phyloP scores from a whole-genome alignment of 2,797 vertebrate species.

The Pseudocheirus occidentalis region DNA sequence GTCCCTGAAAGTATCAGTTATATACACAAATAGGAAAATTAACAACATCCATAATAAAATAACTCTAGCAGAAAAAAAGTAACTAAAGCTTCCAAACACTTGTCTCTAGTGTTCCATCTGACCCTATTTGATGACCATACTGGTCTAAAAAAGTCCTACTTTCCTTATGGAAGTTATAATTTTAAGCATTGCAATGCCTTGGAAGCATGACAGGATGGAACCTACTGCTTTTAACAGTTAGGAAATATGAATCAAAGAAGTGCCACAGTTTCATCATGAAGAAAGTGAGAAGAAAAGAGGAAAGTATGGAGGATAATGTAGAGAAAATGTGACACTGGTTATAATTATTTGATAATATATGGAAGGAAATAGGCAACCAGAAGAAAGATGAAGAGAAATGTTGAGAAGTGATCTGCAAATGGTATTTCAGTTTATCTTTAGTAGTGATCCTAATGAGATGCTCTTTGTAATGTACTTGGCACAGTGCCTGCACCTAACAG shows the following conservation, averaged over 20 bases:
- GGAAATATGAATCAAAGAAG: background rate
- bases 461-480: background rate
- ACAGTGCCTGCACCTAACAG: background rate
- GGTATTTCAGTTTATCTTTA: background rate
- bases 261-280: background rate
- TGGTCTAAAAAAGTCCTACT: background rate
- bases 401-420: background rate
- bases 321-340: background rate
- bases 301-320: background rate
- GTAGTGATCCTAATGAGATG: background rate
- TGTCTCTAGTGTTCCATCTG: background rate
- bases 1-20: background rate
- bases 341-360: background rate
- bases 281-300: background rate
- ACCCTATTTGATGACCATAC: background rate
- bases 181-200: background rate
- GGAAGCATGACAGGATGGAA: background rate
- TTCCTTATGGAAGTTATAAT: background rate
- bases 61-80: background rate
- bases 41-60: background rate
- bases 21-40: background rate
- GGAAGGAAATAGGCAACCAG: background rate
- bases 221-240: background rate
- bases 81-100: background rate
- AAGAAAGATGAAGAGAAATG: background rate